Evolutionary conservation across 2,888 invertebrate genomes (phyloP).

Genomic region (Apantesis nais): DNA sequence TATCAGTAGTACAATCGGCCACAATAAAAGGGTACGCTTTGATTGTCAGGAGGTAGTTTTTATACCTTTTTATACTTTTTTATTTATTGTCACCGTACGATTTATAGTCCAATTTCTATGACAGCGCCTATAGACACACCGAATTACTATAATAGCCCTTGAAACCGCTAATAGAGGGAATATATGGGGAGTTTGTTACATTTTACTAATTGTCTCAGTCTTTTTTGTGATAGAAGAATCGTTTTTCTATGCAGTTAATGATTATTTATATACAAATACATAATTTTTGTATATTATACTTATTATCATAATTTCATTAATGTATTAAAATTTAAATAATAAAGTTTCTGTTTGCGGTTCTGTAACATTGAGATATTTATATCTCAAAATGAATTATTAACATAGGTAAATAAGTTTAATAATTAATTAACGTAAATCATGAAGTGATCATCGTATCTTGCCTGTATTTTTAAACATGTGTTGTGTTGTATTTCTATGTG

Average conservation of each 20-base stretch:
- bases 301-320: neutral
- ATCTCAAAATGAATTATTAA: neutral
- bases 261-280: neutral
- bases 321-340: too few relatives aligned
- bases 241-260: neutral
- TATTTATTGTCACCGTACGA: constrained; percentile 71
- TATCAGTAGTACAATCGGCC: constrained; percentile 80
- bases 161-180: constrained; percentile 62
- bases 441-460: neutral
- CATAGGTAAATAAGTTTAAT: neutral
- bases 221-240: constrained; percentile 10
- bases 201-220: constrained; percentile 15
- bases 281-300: too few relatives aligned
- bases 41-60: constrained; percentile 66
- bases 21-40: constrained; percentile 81
- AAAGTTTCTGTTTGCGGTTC: neutral
- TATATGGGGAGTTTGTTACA: constrained; percentile 23
- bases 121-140: constrained; percentile 58
- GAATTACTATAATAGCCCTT: constrained; percentile 64
- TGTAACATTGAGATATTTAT: neutral
- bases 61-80: constrained; percentile 64
- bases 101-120: constrained; percentile 66
- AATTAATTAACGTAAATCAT: too few relatives aligned
- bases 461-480: neutral
- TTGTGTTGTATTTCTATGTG: neutral